phyloP scores from a whole-genome alignment of 1,140 invertebrate genomes.

The Choristoneura fumiferana region DNA sequence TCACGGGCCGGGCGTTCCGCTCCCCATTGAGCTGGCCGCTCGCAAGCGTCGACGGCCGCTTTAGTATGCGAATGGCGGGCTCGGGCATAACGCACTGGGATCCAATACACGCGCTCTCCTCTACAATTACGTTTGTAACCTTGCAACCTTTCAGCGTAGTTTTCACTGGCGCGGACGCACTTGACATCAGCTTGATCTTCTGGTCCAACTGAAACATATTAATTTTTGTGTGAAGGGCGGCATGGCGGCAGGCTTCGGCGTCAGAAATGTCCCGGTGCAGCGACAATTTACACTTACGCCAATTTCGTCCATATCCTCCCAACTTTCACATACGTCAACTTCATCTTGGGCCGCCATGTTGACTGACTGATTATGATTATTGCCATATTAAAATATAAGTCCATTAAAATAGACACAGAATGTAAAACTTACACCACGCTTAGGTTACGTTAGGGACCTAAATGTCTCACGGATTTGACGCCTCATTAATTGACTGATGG shows the following conservation, averaged over 20 bases:
- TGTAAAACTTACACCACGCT: too few species aligned
- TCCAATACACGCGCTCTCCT: conserved; percentile 75
- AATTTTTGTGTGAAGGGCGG: conserved; percentile 33
- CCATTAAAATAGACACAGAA: not conserved
- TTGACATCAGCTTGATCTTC: conserved; percentile 72
- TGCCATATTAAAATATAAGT: conserved; percentile 17
- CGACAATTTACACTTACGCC: conserved; percentile 66
- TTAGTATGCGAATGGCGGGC: conserved; percentile 90
- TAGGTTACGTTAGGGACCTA: too few species aligned
- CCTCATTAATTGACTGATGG: too few species aligned
- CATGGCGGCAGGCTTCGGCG: conserved; percentile 8
- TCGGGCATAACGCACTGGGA: conserved; percentile 79
- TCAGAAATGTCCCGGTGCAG: conserved; percentile 28
- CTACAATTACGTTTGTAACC: conserved; percentile 61
- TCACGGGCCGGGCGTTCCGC: conserved; percentile 83
- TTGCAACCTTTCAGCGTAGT: conserved; percentile 67
- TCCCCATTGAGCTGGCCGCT: conserved; percentile 80
- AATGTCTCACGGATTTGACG: too few species aligned
- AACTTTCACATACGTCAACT: conserved; percentile 84
- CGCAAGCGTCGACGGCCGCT: conserved; percentile 80
- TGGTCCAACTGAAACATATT: conserved; percentile 67
- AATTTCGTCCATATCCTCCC: conserved; percentile 90
- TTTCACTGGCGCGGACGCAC: conserved; percentile 52
- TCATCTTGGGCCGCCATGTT: conserved; percentile 78
- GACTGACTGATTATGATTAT: conserved; percentile 35